Evolutionary conservation across 92 coral and sea anemone species (phyloP).

Genomic region (Blastomussa wellsi): DNA sequence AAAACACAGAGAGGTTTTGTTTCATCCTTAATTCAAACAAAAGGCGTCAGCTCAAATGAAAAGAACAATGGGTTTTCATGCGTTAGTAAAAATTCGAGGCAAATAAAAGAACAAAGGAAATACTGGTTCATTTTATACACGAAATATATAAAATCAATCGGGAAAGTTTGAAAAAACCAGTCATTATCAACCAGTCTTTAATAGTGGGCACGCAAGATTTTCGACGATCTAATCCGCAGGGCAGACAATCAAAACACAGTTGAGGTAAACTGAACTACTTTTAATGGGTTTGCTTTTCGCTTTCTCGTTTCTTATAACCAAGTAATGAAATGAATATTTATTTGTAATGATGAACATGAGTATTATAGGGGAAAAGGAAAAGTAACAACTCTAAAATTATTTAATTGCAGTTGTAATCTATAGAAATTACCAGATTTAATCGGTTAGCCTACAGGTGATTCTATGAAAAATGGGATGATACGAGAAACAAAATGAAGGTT

Average conservation of each 20-base stretch:
- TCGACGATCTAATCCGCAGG: not conserved
- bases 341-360: slow-evolving; percentile 23
- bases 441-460: not conserved
- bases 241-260: slow-evolving; percentile 8
- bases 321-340: slow-evolving; percentile 33
- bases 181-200: not conserved
- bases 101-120: slow-evolving; percentile 46
- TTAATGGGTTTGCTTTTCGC: not conserved
- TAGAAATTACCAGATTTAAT: not conserved
- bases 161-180: not conserved
- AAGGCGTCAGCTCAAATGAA: slow-evolving; percentile 14
- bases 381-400: slow-evolving; percentile 1
- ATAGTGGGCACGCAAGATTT: not conserved
- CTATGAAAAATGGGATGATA: not conserved
- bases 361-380: not conserved
- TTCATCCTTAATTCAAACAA: slow-evolving; percentile 33
- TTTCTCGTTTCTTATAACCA: slow-evolving; percentile 6
- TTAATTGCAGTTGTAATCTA: not conserved
- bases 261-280: slow-evolving; percentile 15
- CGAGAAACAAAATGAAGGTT: not conserved
- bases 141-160: not conserved
- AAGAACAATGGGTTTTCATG: slow-evolving; percentile 25
- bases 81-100: slow-evolving; percentile 23
- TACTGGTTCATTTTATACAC: not conserved
- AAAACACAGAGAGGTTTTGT: slow-evolving; percentile 40